Evolutionary conservation across 1,140 invertebrate genomes (phyloP), one percentile per base, ranked within the genome.

Genomic region (Cotesia chilonis): DNA sequence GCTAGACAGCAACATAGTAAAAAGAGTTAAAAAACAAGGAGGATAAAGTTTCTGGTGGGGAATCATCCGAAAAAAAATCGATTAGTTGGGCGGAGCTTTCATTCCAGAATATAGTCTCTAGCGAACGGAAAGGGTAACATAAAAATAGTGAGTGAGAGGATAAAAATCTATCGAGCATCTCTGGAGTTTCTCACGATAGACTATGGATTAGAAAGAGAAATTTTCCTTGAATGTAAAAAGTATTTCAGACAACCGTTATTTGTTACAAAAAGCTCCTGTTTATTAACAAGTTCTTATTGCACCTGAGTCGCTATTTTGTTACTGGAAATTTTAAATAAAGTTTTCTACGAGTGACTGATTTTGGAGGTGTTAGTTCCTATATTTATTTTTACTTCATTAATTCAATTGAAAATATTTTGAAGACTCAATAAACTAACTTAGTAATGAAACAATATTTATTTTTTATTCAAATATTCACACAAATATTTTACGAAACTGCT

Each of bases 281-380:
- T 71, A 64, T 71, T 71, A 64, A 52, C 68, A 20, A 55, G 66
- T 52, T 54, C 66, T 57, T 55, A 20, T 60, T 12, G 60, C 68
- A 69, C 68, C 68, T 69, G 68, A 54, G 55, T 41, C n/a, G 17
- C 36, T 59, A 47, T 47, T 47, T 47, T 47, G 10, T 47, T 10
- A 47, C 41, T 10, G 5, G 28, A 28, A 47, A 47, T 10, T 47
- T 47, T 47, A 47, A 47, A 47, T 28, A 28, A 28, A 28, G 3
- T 3, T 28, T 28, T 28, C 28, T 28, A 28, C 28, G 28, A 28
- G 28, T 28, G 28, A 28, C 28, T 28, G 28, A 28, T 28, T 28
- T 28, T 28, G 28, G 28, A 28, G 28, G 1, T 28, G 28, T 28
- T 28, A 28, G 28, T 28, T 28, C 3, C 2, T 28, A 28, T 28